A percentile compares a stretch with the other conserved stretches of the same genome.
Conservation (phyloP, 2,797 vertebrate genomes). For the Silurus aristotelis region DNA sequence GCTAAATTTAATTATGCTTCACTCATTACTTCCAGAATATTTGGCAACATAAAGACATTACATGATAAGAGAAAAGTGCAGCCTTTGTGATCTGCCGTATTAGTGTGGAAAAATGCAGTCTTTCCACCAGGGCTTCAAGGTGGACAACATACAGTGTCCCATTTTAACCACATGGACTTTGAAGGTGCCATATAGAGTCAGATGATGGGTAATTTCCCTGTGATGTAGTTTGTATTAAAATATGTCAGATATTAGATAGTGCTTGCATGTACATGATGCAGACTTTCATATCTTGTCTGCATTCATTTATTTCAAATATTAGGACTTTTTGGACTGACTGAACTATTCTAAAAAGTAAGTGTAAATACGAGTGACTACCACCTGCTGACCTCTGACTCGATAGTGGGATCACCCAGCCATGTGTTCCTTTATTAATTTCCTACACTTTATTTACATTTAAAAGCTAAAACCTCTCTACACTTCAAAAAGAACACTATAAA, state of each 20-base stretch:
- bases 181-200: not conserved
- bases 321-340: not conserved
- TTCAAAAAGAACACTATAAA: too few relatives aligned
- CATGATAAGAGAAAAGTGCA: conserved; percentile 45
- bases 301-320: not conserved
- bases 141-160: not conserved
- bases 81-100: conserved; percentile 13
- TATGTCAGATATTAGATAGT: too few relatives aligned
- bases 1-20: conserved; percentile 52
- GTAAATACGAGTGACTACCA: too few relatives aligned
- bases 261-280: not conserved
- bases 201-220: not conserved
- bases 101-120: conserved; percentile 22
- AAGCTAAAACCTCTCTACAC: too few relatives aligned
- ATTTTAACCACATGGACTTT: not conserved
- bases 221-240: not conserved
- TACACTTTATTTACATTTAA: too few relatives aligned
- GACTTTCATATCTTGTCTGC: not conserved
- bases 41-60: conserved; percentile 46
- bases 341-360: not conserved
- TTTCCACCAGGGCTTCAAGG: not conserved
- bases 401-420: too few relatives aligned
- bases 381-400: too few relatives aligned
- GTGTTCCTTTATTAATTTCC: too few relatives aligned
- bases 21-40: conserved; percentile 25